Base-by-base conservation (phyloP, 2,888 invertebrate genomes). In the Magallana nippona region DNA sequence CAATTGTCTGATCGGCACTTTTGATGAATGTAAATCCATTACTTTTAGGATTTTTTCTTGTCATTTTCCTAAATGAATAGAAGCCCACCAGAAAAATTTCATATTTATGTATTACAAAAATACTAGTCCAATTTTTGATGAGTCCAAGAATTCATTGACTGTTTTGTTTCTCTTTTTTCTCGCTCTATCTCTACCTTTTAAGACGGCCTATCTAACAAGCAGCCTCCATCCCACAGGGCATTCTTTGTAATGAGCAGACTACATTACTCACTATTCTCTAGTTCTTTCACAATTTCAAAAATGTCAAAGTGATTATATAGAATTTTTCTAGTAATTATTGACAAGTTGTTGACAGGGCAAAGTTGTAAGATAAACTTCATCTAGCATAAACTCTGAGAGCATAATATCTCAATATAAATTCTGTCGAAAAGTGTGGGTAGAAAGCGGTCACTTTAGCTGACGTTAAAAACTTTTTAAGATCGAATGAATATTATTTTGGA, bases 251-350 rank as follows among this genome's bases (percentile, higher is more conserved):
- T 22, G 63, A 63, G 22, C 10, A 63, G 22, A 63, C 22, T 15
- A 63, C 27, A 63, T 63, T 22, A 27, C 13, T 63, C 63, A 19
- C 27, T 22, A 22, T 63, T 27, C 63, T 27, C 22, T 27, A 63
- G 10, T 63, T 63, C 27, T 13, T 63, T 63, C 63, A 60, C 63
- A 63, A 22, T 22, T 63, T 63, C 27, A 63, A 27, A 63, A 63
- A 63, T 63, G 63, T 63, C 63, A 63, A 27, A 63, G 27, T 63
- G 63, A 63, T 63, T 63, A 63, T 63, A 22, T 63, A 27, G 22
- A 13, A 63, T 63, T 63, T 44, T 63, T 63, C 27, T 3, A 63
- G 63, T 63, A 63, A 63, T 63, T 63, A 11, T 27, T 13, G 27
- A 22, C 63, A 63, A 63, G 22, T 63, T 19, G 27, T 22, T 60